Percentiles rank a stretch among this genome's conserved stretches.
Conservation (phyloP, 2,888 invertebrate species). For the Mongoloraphidia duomilia region DNA sequence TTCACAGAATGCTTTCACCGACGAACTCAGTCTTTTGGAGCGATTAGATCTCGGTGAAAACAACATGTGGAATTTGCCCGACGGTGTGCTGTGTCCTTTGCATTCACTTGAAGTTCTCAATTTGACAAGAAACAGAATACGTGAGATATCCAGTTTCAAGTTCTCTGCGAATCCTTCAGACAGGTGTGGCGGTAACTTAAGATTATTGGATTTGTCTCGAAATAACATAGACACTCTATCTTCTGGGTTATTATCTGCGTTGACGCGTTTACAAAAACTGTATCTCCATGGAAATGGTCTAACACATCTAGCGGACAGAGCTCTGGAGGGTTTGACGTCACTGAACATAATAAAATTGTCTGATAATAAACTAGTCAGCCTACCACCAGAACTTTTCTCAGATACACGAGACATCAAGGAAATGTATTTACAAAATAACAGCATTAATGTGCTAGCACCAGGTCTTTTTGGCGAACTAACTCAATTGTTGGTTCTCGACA, state of each 20-base stretch:
- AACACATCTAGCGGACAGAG: conserved; percentile 59
- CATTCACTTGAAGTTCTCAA: conserved; percentile 60
- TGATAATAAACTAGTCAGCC: conserved; percentile 63
- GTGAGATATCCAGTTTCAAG: conserved; percentile 58
- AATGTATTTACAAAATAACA: conserved; percentile 70
- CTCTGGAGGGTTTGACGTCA: conserved; percentile 58
- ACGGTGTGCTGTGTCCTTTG: conserved; percentile 61
- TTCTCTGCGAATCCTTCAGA: conserved; percentile 47
- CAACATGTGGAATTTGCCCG: conserved; percentile 66
- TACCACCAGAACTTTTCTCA: conserved; percentile 70
- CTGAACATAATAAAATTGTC: conserved; percentile 62
- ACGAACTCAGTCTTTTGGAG: conserved; percentile 57
- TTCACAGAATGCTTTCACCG: conserved; percentile 56
- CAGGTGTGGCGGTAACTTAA: conserved; percentile 54
- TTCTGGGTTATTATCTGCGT: conserved; percentile 53
- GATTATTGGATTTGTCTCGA: conserved; percentile 57
- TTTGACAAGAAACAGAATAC: conserved; percentile 62
- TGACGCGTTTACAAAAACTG: conserved; percentile 55
- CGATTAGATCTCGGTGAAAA: conserved; percentile 64
- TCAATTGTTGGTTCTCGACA: conserved; percentile 59
- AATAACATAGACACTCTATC: conserved; percentile 66
- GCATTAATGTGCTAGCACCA: conserved; percentile 64
- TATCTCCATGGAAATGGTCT: conserved; percentile 65
- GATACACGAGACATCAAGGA: conserved; percentile 65
- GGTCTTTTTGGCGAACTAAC: conserved; percentile 63